Percentiles rank a stretch among this genome's conserved stretches.
These are phyloP conservation scores for Hiodon tergisus DNA, from an alignment of 2,113 vertebrate genomes.

Conservation along the genomic window DNA sequence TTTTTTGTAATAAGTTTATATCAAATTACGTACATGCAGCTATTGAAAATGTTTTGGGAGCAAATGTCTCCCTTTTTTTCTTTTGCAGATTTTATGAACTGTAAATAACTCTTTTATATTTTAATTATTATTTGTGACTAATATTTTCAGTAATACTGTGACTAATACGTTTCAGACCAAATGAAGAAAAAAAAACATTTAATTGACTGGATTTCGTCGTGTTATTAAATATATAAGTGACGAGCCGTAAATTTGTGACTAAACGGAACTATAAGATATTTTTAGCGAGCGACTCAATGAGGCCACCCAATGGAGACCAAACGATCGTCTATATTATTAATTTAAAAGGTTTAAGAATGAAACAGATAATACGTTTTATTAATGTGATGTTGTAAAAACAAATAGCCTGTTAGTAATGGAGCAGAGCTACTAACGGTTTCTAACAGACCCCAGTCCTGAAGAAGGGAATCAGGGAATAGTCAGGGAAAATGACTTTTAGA, in stretches of 20 bases:
- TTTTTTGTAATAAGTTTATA: not conserved
- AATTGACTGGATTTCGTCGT: not conserved
- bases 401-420: no score
- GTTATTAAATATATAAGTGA: not conserved
- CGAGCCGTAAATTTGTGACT: not conserved
- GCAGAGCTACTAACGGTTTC: no score
- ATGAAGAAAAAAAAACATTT: not conserved
- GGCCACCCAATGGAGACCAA: conserved; percentile 56
- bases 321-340: not conserved
- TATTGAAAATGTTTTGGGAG: not conserved
- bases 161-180: not conserved
- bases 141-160: no score
- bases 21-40: not conserved
- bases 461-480: no score
- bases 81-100: not conserved
- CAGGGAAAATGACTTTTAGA: no score
- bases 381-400: no score
- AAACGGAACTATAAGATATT: not conserved
- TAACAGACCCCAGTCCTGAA: no score
- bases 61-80: not conserved
- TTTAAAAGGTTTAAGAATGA: no score
- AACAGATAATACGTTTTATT: no score
- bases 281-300: conserved; percentile 43
- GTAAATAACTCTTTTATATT: not conserved
- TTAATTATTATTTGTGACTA: not conserved